These are phyloP conservation scores for Percina caprodes DNA, from an alignment of 2,113 vertebrate species.

Conservation along the genomic window DNA sequence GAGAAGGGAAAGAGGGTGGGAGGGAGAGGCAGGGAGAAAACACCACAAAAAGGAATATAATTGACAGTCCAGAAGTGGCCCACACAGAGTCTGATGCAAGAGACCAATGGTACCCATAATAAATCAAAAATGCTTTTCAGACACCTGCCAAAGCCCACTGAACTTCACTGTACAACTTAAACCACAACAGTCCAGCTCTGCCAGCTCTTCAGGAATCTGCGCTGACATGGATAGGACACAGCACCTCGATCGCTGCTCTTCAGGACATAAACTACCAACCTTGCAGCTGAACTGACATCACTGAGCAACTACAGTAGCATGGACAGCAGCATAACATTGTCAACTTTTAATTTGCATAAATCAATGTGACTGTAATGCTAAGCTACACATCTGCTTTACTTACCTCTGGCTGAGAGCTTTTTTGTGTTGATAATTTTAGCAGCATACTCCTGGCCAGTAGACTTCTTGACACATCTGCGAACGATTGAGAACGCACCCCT, in stretches of 20 bases:
- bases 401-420: constrained; percentile 98
- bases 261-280: constrained; percentile 36
- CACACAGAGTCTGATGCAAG: neutral
- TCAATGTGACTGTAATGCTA: neutral
- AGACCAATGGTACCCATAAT: constrained; percentile 39
- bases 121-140: constrained; percentile 50
- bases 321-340: neutral
- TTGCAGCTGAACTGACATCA: constrained; percentile 7
- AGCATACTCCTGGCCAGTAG: constrained; percentile 96
- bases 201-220: constrained; percentile 65
- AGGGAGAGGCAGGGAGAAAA: constrained; percentile 11
- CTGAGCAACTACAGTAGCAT: constrained; percentile 6
- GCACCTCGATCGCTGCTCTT: constrained; percentile 36
- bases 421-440: constrained; percentile 99
- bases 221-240: constrained; percentile 21
- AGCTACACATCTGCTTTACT: constrained; percentile 65
- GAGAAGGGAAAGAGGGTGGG: neutral
- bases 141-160: constrained; percentile 39
- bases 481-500: constrained; percentile 99
- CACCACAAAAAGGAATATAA: constrained; percentile 22
- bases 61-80: constrained; percentile 44
- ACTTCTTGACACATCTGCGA: constrained; percentile 97
- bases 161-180: constrained; percentile 15
- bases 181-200: constrained; percentile 27
- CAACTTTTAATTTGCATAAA: constrained; percentile 30